Conservation (phyloP, 2,113 vertebrate species). For the Zosterops hypoxanthus region DNA sequence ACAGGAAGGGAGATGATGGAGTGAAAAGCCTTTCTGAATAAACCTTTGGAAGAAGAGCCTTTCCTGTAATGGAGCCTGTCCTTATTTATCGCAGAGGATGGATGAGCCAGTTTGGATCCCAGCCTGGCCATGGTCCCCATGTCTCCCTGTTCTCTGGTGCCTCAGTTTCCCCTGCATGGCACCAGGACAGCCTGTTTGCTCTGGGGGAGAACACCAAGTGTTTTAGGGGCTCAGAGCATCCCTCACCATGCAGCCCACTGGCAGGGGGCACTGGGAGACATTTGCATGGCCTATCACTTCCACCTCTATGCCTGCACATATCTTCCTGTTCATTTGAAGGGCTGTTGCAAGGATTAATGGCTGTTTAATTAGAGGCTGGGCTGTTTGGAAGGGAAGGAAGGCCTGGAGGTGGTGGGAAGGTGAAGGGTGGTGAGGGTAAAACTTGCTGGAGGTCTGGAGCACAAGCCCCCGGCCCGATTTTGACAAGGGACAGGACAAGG, state of each 20-base stretch:
- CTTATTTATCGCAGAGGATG: background rate
- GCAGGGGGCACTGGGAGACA: no score
- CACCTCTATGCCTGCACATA: accelerated
- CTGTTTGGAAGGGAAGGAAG: background rate
- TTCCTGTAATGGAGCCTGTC: background rate
- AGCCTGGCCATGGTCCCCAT: accelerated
- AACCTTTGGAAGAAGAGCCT: background rate
- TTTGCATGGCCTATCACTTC: accelerated
- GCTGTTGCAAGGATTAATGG: accelerated
- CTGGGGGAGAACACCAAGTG: accelerated
- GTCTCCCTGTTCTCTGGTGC: background rate
- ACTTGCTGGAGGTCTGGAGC: background rate
- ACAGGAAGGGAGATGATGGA: background rate
- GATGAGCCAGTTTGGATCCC: background rate
- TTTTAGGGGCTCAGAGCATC: background rate
- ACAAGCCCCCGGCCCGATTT: accelerated
- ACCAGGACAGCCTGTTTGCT: background rate
- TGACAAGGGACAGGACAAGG: background rate
- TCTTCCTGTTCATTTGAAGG: background rate
- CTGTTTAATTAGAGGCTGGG: background rate
- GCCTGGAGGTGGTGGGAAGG: background rate
- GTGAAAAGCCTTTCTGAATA: background rate
- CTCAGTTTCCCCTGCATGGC: background rate
- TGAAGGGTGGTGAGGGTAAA: background rate
- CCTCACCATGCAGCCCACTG: accelerated